Base-by-base conservation (phyloP, 1,140 invertebrate genomes). In the Meloidogyne floridensis region DNA sequence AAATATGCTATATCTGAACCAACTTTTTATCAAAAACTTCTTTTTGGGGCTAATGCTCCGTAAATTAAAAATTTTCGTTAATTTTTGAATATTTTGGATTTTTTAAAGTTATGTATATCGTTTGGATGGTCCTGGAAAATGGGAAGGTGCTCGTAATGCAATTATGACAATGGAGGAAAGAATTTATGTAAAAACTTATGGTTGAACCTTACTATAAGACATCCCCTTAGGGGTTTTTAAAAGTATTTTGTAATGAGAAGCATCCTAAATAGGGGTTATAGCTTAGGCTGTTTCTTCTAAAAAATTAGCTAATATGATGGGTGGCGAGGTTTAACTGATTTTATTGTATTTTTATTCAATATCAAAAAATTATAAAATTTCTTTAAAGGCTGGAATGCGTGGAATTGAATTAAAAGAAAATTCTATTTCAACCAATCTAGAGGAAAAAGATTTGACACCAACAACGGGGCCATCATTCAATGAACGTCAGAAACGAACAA, bases 41-140 rank as follows among this genome's bases (percentile, higher is more conserved):
- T 87, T 20, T 86, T 87, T 72, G 82, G 86, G 18, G 73, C 86
- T 72, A 74, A 87, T 83, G 20, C 74, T 69, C 80, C 84, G 20
- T 85, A 87, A 70, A 18, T 72, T 6, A 59, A 85, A 69, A 20
- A 80, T 8, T 20, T 80, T 59, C 9, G n/a, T 71, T 11, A 65
- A 51, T n/a, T 75, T 42, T 53, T 83, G 18, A 70, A 32, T 72
- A 47, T 59, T 54, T 11, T 32, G 3, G 72, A n/a, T 54, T 54
- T 43, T 20, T 8, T 84, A 9, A 9, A 65, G 69, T 54, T 82
- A 74, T 75, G 43, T 76, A 15, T 79, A 84, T 82, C 83, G 83
- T 47, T 47, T 84, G 7, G 18, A 51, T 65, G 83, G 83, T 4
- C 82, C 82, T 18, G 79, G 85, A 11, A 51, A 32, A 32, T 84